phyloP scores from a whole-genome alignment of 2,888 invertebrate species.

The Lepidonotus clava region DNA sequence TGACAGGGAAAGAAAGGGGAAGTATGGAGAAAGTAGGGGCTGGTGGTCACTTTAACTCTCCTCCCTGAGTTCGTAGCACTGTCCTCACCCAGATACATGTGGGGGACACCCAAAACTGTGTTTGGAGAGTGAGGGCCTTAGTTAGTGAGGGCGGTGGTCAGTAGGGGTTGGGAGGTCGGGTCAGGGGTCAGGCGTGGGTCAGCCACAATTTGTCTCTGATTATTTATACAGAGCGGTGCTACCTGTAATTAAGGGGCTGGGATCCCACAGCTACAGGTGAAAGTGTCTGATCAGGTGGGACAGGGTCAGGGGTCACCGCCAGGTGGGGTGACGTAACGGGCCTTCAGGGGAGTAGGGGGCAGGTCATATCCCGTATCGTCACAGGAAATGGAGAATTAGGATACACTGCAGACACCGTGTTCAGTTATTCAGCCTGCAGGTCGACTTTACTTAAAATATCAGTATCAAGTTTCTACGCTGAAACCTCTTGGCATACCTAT shows the following conservation, averaged over 20 bases:
- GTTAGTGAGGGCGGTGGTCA: not conserved
- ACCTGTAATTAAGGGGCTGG: slow-evolving; percentile 27
- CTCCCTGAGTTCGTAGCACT: no score
- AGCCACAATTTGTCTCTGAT: slow-evolving; percentile 45
- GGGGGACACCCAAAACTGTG: not conserved
- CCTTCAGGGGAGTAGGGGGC: not conserved
- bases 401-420: not conserved
- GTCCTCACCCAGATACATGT: no score
- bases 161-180: not conserved
- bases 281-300: slow-evolving; percentile 19
- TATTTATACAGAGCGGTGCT: slow-evolving; percentile 29
- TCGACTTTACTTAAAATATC: slow-evolving; percentile 16
- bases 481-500: not conserved
- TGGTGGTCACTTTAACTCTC: no score
- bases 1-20: not conserved
- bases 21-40: no score
- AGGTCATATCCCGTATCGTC: not conserved
- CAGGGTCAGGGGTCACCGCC: slow-evolving; percentile 20
- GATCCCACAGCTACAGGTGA: not conserved
- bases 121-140: not conserved
- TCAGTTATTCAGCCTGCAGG: slow-evolving; percentile 11
- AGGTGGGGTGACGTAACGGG: not conserved
- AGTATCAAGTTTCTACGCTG: slow-evolving; percentile 8
- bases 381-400: slow-evolving; percentile 28
- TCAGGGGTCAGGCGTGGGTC: slow-evolving; percentile 28